Evolutionary conservation across 1,140 invertebrate species (phyloP), one percentile per base, ranked within the genome.

Genomic region (Sarcophaga peregrina): DNA sequence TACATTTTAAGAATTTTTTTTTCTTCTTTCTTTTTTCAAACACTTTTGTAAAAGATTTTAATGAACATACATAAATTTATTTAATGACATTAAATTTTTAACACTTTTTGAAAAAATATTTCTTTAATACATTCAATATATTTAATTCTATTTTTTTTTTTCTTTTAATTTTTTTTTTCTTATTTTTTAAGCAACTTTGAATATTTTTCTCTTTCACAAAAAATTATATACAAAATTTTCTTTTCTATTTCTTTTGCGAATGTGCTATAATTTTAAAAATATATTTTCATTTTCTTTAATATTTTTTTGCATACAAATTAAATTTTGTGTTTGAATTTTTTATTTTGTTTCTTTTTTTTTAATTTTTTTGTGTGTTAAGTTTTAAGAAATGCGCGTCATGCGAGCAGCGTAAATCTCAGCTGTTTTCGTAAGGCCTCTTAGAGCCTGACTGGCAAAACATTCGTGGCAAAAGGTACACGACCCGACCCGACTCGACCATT

Each of bases 391-490:
- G 86, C 88, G 85, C 87, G 88, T 89, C 88, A 88, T 90, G 87
- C 89, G 88, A 90, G 85, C 85, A 87, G 85, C 86, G 75, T 82
- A 90, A 89, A 89, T 89, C 86, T 88, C 88, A 88, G 87, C 89
- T 89, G 88, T 88, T 90, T 87, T 90, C 89, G 87, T 88, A 90
- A 90, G 90, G 89, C 89, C 88, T 89, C 88, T 89, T 89, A 90
- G 86, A 89, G 88, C 88, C 89, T 90, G 89, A 90, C 89, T 90
- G 90, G 87, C 89, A 90, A 86, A 89, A 90, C 88, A 90, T 90
- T 90, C 89, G 90, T 90, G 90, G 88, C 89, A 90, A 90, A 90
- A 90, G 90, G 90, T 90, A 90, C 89, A 90, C 89, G 90, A 90
- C 90, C 90, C 89, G 90, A 90, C 90, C 89, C 89, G 89, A 90